Evolutionary conservation across 92 coral and sea anemone genomes (phyloP).

Genomic region (Ricordea florida): DNA sequence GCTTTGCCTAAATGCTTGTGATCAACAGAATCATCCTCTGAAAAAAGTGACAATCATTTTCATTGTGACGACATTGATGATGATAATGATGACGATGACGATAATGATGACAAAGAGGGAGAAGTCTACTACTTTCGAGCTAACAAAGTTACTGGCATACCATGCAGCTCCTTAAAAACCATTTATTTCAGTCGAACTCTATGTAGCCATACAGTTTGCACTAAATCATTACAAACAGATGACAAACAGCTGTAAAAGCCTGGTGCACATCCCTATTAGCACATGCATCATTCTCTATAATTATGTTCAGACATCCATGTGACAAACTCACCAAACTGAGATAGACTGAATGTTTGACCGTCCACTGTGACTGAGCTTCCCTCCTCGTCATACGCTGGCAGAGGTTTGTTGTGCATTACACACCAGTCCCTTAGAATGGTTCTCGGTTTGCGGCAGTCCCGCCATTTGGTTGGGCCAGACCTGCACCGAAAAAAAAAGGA

Average conservation of each 20-base stretch:
- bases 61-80: no score
- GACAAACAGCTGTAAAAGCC: no score
- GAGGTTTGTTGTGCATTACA: conserved; percentile 55
- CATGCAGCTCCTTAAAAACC: no score
- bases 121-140: no score
- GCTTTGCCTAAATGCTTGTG: conserved; percentile 53
- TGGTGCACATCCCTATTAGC: no score
- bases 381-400: conserved; percentile 68
- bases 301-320: neutral
- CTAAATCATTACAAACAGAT: no score
- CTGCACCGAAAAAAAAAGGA: conserved; percentile 15
- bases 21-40: conserved; percentile 56
- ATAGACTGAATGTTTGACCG: conserved; percentile 61
- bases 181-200: no score
- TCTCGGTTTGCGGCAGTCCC: conserved; percentile 77
- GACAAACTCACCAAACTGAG: conserved; percentile 69
- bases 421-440: conserved; percentile 81
- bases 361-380: conserved; percentile 57
- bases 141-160: no score
- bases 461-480: conserved; percentile 83
- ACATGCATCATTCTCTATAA: neutral
- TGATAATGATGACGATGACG: no score
- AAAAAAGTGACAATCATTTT: neutral
- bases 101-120: no score
- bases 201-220: no score